Evolutionary conservation across 2,888 invertebrate species (phyloP).

Genomic region (Omphaloscelis lunosa): DNA sequence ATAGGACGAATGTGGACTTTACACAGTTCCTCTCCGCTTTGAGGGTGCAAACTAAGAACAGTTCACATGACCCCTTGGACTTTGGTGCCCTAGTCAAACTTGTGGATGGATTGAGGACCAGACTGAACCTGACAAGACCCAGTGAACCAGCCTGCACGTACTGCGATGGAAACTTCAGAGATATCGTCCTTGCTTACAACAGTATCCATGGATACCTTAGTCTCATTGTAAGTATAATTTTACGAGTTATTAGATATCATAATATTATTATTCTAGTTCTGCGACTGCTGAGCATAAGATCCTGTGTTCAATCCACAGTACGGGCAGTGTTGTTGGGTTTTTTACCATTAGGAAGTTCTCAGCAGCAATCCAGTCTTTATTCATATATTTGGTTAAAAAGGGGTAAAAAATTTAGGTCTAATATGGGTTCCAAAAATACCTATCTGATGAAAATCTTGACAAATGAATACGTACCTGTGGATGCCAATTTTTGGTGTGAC

Average conservation of each 20-base stretch:
- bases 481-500: too few species aligned
- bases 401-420: neutral
- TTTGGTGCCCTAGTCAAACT: slow-evolving; percentile 84
- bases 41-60: slow-evolving; percentile 79
- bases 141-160: slow-evolving; percentile 85
- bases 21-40: slow-evolving; percentile 81
- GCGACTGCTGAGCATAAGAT: too few species aligned
- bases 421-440: too few species aligned
- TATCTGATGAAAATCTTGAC: too few species aligned
- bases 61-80: slow-evolving; percentile 80
- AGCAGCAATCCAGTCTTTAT: neutral
- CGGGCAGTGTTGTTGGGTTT: neutral
- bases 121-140: slow-evolving; percentile 81
- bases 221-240: slow-evolving; percentile 91
- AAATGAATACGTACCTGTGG: too few species aligned
- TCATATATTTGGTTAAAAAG: neutral
- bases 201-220: slow-evolving; percentile 96
- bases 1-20: slow-evolving; percentile 79
- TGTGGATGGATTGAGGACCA: slow-evolving; percentile 82
- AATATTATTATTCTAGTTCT: neutral
- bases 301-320: neutral
- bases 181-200: slow-evolving; percentile 92
- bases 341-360: neutral
- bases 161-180: slow-evolving; percentile 91
- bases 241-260: neutral